Base-by-base conservation (phyloP, 2,113 vertebrate species). In the Pygoscelis antarcticus region DNA sequence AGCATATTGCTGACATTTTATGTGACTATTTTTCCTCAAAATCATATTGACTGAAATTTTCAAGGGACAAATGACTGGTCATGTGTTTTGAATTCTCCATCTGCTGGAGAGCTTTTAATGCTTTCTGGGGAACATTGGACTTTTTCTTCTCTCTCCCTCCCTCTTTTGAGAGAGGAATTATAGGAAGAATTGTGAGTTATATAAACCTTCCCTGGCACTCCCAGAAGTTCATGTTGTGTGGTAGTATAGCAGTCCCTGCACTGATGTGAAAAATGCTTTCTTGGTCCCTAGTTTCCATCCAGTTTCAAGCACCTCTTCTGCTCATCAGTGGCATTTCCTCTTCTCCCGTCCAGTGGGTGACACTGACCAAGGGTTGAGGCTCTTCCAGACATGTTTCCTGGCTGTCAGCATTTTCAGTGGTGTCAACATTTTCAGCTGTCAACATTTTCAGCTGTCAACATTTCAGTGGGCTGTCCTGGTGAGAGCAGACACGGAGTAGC, bases 371-470 rank as follows among this genome's bases (percentile, higher is more conserved):
- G 34, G 16, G 4, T 2, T 49, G 27, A 65, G 36, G 27, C 12
- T 62, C 20, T 58, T 69, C 13, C 54, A 55, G 40, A 11, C 13
- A 8, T 0, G 1, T 38, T 91, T 80, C 36, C 16, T 54, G 13
- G 6, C 49, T 60, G 15, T 40, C 38, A 2, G n/a, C 3, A 0
- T 74, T 90, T 85, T 30, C 71, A 21, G 47, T 15, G 27, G 40
- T 60, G 15, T 40, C 38, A 2, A 32, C 3, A 0, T 74, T 90
- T 85, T 30, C 71, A 21, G 6, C 49, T 60, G 15, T 40, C 38
- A 2, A 32, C 3, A 0, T 74, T 90, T 85, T 30, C 71, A 21
- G 6, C 49, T 60, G 15, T 40, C 38, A 2, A 32, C 3, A 0
- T 74, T 90, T 85, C 71, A 21, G 47, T 15, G 27, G 40, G 6